Evolutionary conservation across 2,888 invertebrate species (phyloP).

Genomic region (Rhagonycha lutea): DNA sequence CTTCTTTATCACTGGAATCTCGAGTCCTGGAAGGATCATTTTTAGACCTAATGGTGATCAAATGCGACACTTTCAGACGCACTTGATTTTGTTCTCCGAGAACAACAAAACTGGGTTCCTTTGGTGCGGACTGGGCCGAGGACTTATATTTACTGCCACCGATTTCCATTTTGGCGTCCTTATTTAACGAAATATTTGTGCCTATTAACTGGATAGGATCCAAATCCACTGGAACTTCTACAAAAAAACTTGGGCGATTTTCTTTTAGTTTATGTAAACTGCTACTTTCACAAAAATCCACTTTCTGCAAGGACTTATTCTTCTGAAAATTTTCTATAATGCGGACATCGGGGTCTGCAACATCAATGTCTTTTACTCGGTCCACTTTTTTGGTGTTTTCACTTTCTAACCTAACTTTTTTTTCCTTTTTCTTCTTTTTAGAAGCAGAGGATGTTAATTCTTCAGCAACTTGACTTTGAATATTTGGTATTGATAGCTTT

Average conservation of each 20-base stretch:
- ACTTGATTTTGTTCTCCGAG: not conserved
- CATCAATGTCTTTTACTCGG: too few relatives aligned
- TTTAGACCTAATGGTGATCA: not conserved
- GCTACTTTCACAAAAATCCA: not conserved
- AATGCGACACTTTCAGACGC: not conserved
- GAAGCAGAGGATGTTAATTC: not conserved
- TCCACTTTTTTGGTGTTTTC: not conserved
- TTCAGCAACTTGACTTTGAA: not conserved
- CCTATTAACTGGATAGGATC: not conserved
- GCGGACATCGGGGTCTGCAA: too few relatives aligned
- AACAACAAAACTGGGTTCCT: not conserved
- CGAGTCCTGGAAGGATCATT: too few relatives aligned
- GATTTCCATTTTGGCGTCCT: not conserved
- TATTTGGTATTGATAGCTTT: not conserved
- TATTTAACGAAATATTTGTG: not conserved
- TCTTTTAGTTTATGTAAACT: not conserved
- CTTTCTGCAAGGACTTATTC: not conserved
- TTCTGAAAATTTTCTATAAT: not conserved
- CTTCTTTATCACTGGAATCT: not conserved
- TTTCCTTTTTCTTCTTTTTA: not conserved
- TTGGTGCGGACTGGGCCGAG: not conserved
- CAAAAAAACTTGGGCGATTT: not conserved
- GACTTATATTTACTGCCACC: not conserved
- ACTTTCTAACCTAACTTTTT: not conserved
- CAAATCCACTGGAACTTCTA: not conserved